A percentile compares a stretch with the other conserved stretches of the same genome.
Conservation (phyloP, 2,888 invertebrate species). For the Troilus luridus region DNA sequence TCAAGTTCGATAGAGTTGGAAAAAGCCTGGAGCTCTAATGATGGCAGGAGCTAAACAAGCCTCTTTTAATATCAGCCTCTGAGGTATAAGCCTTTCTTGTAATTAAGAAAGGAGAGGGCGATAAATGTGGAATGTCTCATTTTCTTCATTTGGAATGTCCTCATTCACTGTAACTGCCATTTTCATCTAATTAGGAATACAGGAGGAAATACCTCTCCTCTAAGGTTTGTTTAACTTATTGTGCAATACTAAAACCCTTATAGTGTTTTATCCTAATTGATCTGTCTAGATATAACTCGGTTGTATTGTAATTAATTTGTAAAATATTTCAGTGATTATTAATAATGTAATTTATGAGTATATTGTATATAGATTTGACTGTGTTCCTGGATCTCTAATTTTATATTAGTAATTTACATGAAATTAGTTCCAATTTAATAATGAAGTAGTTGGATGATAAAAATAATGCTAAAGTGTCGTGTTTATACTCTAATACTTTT, state of each 20-base stretch:
- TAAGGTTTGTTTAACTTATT: neutral
- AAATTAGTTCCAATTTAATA: too few relatives aligned
- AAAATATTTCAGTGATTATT: neutral
- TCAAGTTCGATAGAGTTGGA: slow-evolving; percentile 22
- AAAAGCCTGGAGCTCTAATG: neutral
- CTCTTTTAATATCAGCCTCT: slow-evolving; percentile 15
- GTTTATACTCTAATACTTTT: too few relatives aligned
- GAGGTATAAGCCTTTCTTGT: slow-evolving; percentile 15
- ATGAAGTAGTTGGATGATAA: too few relatives aligned
- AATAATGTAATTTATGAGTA: neutral
- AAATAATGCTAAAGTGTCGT: too few relatives aligned
- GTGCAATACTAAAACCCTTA: neutral
- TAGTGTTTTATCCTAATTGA: neutral
- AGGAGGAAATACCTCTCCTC: neutral
- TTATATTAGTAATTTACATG: too few relatives aligned
- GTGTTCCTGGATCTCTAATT: too few relatives aligned
- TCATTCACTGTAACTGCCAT: slow-evolving; percentile 15
- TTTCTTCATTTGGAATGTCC: slow-evolving; percentile 30
- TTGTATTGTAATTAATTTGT: too few relatives aligned
- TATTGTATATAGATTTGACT: too few relatives aligned
- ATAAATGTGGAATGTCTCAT: slow-evolving; percentile 30
- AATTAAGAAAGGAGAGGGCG: slow-evolving; percentile 41
- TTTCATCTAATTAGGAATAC: slow-evolving; percentile 34
- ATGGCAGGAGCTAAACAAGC: slow-evolving; percentile 34
- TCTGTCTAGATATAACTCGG: neutral